Evolutionary conservation across 2,888 invertebrate species (phyloP).

Genomic region (Osedax frankpressi): DNA sequence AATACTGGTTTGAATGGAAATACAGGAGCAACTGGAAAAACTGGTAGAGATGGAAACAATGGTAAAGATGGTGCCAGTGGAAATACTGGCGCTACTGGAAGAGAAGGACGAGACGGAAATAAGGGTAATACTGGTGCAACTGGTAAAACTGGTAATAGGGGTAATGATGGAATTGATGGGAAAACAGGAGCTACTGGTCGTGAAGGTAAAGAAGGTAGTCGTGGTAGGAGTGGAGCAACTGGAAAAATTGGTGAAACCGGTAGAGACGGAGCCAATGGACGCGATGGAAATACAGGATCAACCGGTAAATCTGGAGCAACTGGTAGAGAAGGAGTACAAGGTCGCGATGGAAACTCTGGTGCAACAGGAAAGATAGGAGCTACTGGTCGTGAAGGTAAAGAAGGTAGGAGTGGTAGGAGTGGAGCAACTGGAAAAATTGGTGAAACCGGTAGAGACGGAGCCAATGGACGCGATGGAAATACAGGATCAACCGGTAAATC

Average conservation of each 20-base stretch:
- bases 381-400: constrained; percentile 8
- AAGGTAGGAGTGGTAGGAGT: constrained; percentile 17
- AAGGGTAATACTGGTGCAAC: constrained; percentile 21
- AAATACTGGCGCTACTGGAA: constrained; percentile 19
- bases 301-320: background rate
- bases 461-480: constrained; percentile 18
- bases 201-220: constrained; percentile 6
- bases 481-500: constrained; percentile 19
- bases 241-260: constrained; percentile 19
- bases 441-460: constrained; percentile 18
- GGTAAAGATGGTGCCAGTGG: constrained; percentile 24
- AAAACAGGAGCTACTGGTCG: constrained; percentile 7
- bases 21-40: constrained; percentile 20
- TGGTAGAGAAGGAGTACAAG: constrained; percentile 6
- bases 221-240: constrained; percentile 14
- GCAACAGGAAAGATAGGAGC: constrained; percentile 20
- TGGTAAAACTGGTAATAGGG: constrained; percentile 20
- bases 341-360: constrained; percentile 10
- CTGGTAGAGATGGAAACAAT: constrained; percentile 19
- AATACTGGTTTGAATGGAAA: constrained; percentile 20
- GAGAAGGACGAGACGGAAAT: constrained; percentile 15
- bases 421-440: constrained; percentile 21
- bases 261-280: constrained; percentile 17
- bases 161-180: constrained; percentile 7
- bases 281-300: constrained; percentile 15